A percentile compares a stretch with the other conserved stretches of the same genome.
Evolutionary conservation across 2,797 vertebrate species (phyloP).

Genomic region (Squalus acanthias): DNA sequence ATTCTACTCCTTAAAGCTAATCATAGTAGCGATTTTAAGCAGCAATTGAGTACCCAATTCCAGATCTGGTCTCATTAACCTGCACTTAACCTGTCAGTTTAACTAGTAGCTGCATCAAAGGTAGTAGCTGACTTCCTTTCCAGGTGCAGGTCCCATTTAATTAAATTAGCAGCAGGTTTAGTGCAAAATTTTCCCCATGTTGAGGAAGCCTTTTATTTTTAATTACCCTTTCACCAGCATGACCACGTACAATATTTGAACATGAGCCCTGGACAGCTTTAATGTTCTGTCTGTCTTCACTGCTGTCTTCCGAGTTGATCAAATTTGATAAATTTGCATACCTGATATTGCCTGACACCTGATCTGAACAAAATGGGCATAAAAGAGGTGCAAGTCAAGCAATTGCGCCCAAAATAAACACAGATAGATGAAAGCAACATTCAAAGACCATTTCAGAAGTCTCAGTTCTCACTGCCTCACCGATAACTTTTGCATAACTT

Average conservation of each 20-base stretch:
- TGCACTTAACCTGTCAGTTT: background rate
- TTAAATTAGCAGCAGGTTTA: background rate
- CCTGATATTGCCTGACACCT: background rate
- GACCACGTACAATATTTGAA: background rate
- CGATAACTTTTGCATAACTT: slow-evolving; percentile 45
- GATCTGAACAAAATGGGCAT: background rate
- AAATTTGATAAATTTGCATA: background rate
- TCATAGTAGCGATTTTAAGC: background rate
- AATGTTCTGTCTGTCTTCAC: background rate
- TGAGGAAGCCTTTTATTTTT: background rate
- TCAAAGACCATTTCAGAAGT: background rate
- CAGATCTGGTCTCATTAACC: background rate
- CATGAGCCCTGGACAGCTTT: background rate
- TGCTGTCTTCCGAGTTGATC: background rate
- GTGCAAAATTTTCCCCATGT: background rate
- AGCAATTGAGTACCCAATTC: background rate
- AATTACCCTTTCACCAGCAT: background rate
- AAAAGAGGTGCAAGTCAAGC: background rate
- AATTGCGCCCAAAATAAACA: background rate
- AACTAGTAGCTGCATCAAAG: background rate
- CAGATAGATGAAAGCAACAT: background rate
- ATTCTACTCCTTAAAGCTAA: background rate
- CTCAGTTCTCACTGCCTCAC: slow-evolving; percentile 49
- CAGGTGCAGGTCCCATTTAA: background rate
- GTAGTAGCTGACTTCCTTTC: background rate